Evolutionary conservation across 2,113 vertebrate genomes (phyloP), one percentile per base, ranked within the genome.

Genomic region (Pomatostomus ruficeps): DNA sequence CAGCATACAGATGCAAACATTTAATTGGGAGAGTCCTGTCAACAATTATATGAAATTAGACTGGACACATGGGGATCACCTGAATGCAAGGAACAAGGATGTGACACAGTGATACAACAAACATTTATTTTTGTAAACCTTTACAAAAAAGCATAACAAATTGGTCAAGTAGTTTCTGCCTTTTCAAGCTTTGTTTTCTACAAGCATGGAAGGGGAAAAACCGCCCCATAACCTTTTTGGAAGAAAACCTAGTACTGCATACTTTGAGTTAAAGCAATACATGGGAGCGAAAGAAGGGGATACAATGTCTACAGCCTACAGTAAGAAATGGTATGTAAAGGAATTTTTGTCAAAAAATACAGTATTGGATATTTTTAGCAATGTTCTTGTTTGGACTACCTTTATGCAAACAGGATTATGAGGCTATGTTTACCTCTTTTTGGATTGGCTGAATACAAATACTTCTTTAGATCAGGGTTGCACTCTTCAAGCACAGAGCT

Each of bases 221-320:
- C 0, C 15, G 45, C 5, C 3, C 2, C 31, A 68, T 2, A 68
- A 52, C 5, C 21, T 18, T 74, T 77, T 88, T 68, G 2, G 13
- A 87, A 67, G 10, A 75, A 91, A 79, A 68, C 28, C 29, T 17
- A 54, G 54, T 26, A 57, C 4, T 58, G 14, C 29, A 24, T 33
- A 14, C 14, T 73, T 83, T 59, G 33, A 86, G 25, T 71, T 73
- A 51, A 86, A 93, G n/a, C 21, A 78, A 35, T 25, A 58, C 5
- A 51, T 19, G 13, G 21, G 29, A 73, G 7, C 4, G 7, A 11
- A n/a, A 57, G 67, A 70, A 66, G 5, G 33, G 11, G 29, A 49
- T 14, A 62, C 8, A n/a, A 49, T n/a, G 5, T 49, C 62, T 66
- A 66, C 3, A 83, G 35, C 3, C 11, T 36, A 11, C 1, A 0